phyloP scores from a whole-genome alignment of 2,888 invertebrate genomes.

The Meta bourneti region DNA sequence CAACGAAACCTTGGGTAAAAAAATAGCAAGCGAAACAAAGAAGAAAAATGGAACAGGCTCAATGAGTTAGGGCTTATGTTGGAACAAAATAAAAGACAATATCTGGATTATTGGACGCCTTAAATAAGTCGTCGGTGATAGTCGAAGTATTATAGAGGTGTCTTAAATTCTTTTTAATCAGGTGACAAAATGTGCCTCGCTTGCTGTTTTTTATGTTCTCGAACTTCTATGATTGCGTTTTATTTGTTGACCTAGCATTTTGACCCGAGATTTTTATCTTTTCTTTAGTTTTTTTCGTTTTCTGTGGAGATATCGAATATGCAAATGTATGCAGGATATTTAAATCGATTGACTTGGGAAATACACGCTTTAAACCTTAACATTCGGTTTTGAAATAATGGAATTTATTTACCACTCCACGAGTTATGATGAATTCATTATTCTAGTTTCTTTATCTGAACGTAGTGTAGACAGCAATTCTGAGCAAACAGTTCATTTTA shows the following conservation, averaged over 20 bases:
- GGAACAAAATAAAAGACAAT: not conserved
- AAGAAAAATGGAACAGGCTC: not conserved
- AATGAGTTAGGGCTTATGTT: not conserved
- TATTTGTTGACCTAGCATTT: not conserved
- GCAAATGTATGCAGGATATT: too few species aligned
- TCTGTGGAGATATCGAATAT: not conserved
- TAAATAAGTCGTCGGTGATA: slow-evolving; percentile 13
- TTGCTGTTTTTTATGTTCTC: not conserved
- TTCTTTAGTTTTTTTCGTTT: not conserved
- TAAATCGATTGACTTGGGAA: too few species aligned
- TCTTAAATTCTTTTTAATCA: slow-evolving; percentile 5
- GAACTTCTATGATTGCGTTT: not conserved
- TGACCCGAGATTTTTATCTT: not conserved
- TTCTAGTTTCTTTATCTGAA: too few species aligned
- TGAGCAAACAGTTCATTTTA: too few species aligned
- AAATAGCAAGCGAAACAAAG: not conserved
- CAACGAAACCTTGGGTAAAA: not conserved
- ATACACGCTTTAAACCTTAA: too few species aligned
- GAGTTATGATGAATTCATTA: too few species aligned
- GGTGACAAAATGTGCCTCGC: slow-evolving; percentile 10
- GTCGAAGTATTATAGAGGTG: slow-evolving; percentile 2
- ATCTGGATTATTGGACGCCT: slow-evolving; percentile 33
- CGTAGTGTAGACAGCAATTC: too few species aligned
- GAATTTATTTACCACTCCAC: too few species aligned
- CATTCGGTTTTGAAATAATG: too few species aligned